A percentile compares a stretch with the other conserved stretches of the same genome.
These are phyloP conservation scores for Deroplatys truncata DNA, from an alignment of 2,888 invertebrate genomes.

Conservation along the genomic window DNA sequence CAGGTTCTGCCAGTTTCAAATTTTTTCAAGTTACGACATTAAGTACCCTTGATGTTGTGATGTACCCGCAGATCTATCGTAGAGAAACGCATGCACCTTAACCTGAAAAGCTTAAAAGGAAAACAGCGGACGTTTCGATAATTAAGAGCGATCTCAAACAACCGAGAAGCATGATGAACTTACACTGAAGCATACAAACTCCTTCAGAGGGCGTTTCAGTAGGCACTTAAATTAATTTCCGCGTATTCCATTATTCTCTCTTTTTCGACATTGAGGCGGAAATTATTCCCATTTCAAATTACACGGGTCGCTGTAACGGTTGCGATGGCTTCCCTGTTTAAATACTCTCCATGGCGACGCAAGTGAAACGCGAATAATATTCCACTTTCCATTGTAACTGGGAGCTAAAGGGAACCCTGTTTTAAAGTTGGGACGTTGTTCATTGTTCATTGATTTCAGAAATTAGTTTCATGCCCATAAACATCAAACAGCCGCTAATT, in stretches of 20 bases:
- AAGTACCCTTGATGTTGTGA: too few species aligned
- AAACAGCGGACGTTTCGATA: not conserved
- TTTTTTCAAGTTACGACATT: too few species aligned
- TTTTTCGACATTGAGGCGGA: not conserved
- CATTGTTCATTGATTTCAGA: not conserved
- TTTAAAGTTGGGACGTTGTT: not conserved
- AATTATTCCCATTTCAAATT: not conserved
- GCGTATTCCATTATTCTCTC: not conserved
- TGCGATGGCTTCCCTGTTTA: not conserved
- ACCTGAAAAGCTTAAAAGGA: not conserved
- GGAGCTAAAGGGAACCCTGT: not conserved
- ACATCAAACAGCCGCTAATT: not conserved
- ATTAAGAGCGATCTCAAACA: not conserved
- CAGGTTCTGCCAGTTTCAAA: too few species aligned
- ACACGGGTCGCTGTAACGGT: not conserved
- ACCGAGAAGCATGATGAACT: not conserved
- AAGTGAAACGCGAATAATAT: not conserved
- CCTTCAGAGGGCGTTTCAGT: not conserved
- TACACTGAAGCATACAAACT: not conserved
- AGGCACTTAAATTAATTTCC: not conserved
- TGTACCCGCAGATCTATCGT: too few species aligned
- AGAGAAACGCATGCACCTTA: not conserved
- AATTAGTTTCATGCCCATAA: not conserved
- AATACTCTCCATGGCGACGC: not conserved
- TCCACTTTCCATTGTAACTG: not conserved